Evolutionary conservation across 2,113 vertebrate species (phyloP), one percentile per base, ranked within the genome.

Genomic region (Choloepus hoffmanni): DNA sequence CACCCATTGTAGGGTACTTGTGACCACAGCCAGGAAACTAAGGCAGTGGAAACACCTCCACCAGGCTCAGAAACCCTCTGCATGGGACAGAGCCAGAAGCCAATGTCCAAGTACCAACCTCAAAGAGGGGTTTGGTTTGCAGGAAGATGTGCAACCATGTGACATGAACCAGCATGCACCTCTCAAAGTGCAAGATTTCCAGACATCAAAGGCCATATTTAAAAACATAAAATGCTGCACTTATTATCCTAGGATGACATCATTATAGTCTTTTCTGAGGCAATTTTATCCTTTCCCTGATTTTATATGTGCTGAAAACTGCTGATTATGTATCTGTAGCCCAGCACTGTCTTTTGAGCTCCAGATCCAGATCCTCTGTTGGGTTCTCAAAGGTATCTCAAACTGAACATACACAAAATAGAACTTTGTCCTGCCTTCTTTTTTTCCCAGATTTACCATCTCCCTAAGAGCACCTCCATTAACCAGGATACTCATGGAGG

Each of bases 221-320:
- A 62, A 85, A 50, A 65, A 95, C 16, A 89, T 26, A 58, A 72
- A 88, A 91, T 65, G 36, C 28, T 73, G 48, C 13, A 36, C 62
- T 60, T 28, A 24, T 26, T 53, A 43, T 6, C 48, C 40, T 45
- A 48, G 53, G 53, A 43, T 33, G 58, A 30, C 33, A 87, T 18
- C 74, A 68, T 16, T 24, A 12, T 15, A 19, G 16, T 24, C 10
- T 81, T 60, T 65, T 24, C 23, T 19, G 45, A 50, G 15, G 14
- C 7, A 62, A n/a, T 53, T 11, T 43, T 74, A 67, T 33, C 28
- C 16, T 58, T 90, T n/a, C 12, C 9, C 18, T 43, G 87, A 78
- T 13, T 79, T 60, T 50, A 53, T 33, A n/a, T 24, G 24, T 3
- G 48, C 33, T 36, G 3, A 53, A 68, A 87, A 92, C 10, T 67